Percentiles rank a stretch among this genome's conserved stretches.
phyloP scores from a whole-genome alignment of 2,797 vertebrate genomes.

The Chelon auratus region DNA sequence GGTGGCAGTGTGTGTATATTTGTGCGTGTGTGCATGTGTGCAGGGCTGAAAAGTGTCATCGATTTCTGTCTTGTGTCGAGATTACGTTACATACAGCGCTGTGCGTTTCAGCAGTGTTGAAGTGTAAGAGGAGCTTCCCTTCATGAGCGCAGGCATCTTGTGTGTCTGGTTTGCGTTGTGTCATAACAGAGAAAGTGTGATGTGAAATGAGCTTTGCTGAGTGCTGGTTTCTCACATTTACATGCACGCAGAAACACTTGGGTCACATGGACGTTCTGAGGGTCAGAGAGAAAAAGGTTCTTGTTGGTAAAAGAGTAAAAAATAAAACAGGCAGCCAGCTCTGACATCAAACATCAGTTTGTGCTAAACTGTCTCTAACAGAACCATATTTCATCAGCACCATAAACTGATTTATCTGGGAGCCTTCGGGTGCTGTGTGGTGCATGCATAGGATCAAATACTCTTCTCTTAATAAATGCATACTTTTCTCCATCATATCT shows the following conservation, averaged over 20 bases:
- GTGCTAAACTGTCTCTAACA: background rate
- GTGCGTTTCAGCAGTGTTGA: background rate
- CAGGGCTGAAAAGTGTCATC: background rate
- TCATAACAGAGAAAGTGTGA: background rate
- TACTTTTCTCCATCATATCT: too few relatives aligned
- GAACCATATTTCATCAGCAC: slow-evolving; percentile 5
- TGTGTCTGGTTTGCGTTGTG: background rate
- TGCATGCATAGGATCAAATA: background rate
- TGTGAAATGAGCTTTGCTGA: slow-evolving; percentile 3
- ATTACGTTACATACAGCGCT: slow-evolving; percentile 16
- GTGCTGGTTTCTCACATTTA: slow-evolving; percentile 1
- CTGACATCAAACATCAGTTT: slow-evolving; percentile 7
- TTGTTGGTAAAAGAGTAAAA: slow-evolving; percentile 3
- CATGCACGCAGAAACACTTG: background rate
- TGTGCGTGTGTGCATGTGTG: background rate
- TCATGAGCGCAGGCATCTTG: background rate
- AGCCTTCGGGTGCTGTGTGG: background rate
- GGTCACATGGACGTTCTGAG: background rate
- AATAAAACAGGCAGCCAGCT: background rate
- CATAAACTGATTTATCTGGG: background rate
- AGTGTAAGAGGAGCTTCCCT: slow-evolving; percentile 10
- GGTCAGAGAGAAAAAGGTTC: background rate
- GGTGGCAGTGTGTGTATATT: background rate
- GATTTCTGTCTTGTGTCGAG: slow-evolving; percentile 34
- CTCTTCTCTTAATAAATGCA: too few relatives aligned